These are phyloP conservation scores for Platysternon megacephalum DNA, from an alignment of 2,113 vertebrate genomes.

Conservation along the genomic window DNA sequence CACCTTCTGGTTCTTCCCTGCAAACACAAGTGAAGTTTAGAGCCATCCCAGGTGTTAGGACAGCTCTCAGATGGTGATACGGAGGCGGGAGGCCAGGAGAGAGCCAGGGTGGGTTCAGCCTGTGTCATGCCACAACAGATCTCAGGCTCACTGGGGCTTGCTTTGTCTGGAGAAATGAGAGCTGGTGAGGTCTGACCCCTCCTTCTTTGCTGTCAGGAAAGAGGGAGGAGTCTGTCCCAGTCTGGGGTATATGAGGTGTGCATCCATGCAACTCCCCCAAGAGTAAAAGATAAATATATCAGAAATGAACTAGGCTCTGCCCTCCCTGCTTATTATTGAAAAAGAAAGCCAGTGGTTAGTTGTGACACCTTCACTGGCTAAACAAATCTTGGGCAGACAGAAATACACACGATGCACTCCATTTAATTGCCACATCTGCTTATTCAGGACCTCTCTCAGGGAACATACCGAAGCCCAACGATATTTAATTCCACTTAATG, in stretches of 20 bases:
- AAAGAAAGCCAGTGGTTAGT: background rate
- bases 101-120: background rate
- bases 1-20: slow-evolving; percentile 84
- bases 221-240: background rate
- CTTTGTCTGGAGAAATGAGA: background rate
- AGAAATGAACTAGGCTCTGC: background rate
- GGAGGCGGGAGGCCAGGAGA: background rate
- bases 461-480: background rate
- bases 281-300: background rate
- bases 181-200: background rate
- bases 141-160: background rate
- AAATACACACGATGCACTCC: background rate
- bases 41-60: background rate
- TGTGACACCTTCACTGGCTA: background rate
- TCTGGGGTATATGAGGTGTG: background rate
- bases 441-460: background rate
- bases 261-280: background rate
- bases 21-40: slow-evolving; percentile 51
- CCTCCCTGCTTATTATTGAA: background rate
- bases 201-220: background rate
- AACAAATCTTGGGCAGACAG: background rate
- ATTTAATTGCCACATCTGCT: background rate
- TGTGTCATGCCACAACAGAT: background rate
- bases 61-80: background rate
- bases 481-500: background rate